Conservation (phyloP, 92 coral and sea anemone genomes). For the Actinostola sp. region DNA sequence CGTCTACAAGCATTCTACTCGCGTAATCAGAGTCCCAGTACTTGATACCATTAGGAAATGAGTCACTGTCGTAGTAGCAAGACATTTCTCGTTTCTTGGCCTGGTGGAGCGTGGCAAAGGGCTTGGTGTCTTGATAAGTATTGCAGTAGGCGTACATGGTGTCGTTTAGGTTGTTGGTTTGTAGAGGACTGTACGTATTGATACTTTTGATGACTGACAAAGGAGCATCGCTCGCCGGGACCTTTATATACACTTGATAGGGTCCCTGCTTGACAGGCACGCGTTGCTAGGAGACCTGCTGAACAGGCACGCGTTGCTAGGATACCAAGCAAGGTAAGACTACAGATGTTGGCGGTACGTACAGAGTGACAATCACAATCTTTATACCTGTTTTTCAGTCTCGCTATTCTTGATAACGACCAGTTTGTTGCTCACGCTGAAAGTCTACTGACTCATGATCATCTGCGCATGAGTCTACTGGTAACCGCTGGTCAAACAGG, state of each 20-base stretch:
- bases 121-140: constrained; percentile 31
- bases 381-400: too few species aligned
- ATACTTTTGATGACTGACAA: not conserved
- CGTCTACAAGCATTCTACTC: constrained; percentile 20
- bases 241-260: constrained; percentile 1
- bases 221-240: not conserved
- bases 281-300: too few species aligned
- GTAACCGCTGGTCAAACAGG: too few species aligned
- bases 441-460: too few species aligned
- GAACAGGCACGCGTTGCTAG: too few species aligned
- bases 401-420: too few species aligned
- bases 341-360: too few species aligned
- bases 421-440: too few species aligned
- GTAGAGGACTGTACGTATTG: not conserved
- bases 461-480: too few species aligned
- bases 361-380: too few species aligned
- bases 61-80: constrained; percentile 25
- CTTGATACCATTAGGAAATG: not conserved
- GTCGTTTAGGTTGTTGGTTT: not conserved
- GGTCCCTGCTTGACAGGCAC: too few species aligned
- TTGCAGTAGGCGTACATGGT: constrained; percentile 27
- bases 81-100: constrained; percentile 18
- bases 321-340: too few species aligned
- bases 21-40: constrained; percentile 29
- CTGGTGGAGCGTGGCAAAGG: constrained; percentile 42